Percentiles rank a stretch among this genome's conserved stretches.
These are phyloP conservation scores for Phainopepla nitens DNA, from an alignment of 2,113 vertebrate species.

Conservation along the genomic window DNA sequence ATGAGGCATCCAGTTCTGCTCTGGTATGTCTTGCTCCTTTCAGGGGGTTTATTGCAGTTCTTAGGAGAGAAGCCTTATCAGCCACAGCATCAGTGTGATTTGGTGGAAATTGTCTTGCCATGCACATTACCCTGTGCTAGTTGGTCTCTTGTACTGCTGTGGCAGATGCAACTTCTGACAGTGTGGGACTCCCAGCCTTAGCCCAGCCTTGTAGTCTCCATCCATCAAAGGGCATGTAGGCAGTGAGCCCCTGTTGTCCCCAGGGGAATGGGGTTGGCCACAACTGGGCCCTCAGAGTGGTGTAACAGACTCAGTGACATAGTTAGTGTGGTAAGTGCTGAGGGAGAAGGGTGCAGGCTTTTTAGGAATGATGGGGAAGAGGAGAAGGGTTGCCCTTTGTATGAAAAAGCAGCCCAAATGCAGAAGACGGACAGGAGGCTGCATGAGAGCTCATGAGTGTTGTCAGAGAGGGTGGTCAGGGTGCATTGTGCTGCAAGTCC, in stretches of 20 bases:
- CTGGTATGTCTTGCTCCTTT: constrained; percentile 70
- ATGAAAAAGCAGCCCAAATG: background rate
- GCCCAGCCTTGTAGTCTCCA: background rate
- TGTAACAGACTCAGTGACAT: background rate
- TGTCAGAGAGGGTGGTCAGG: background rate
- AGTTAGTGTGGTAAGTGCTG: background rate
- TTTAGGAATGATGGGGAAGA: background rate
- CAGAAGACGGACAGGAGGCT: background rate
- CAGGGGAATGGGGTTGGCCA: background rate
- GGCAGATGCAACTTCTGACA: background rate
- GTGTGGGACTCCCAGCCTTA: rapidly evolving
- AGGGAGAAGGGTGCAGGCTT: rapidly evolving
- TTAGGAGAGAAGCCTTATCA: background rate
- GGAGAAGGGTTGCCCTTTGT: background rate
- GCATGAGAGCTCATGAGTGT: background rate
- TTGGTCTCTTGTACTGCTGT: background rate
- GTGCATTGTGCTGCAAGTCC: background rate
- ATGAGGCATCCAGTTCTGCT: constrained; percentile 89
- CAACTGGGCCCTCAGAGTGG: background rate
- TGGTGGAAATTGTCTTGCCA: background rate
- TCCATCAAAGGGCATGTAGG: background rate
- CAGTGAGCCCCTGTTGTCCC: background rate
- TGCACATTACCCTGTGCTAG: background rate
- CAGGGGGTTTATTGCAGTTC: background rate
- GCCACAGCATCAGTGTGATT: background rate